phyloP scores from a whole-genome alignment of 2,888 invertebrate genomes.

The Candidula unifasciata region DNA sequence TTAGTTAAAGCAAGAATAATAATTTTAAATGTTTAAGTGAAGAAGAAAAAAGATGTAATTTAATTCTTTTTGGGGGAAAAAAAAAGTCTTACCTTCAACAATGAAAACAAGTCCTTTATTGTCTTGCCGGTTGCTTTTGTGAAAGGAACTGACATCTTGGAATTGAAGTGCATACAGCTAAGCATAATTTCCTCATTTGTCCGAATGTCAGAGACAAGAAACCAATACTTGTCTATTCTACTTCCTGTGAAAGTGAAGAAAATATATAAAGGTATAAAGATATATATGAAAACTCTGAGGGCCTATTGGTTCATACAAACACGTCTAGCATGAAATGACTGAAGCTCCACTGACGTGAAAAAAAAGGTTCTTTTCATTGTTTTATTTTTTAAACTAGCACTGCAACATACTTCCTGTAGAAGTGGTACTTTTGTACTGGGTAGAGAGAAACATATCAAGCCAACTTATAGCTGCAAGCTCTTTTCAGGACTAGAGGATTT shows the following conservation, averaged over 20 bases:
- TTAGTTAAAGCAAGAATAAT: too few species aligned
- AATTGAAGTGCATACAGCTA: constrained; percentile 82
- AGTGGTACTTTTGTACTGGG: too few species aligned
- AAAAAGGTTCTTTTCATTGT: too few species aligned
- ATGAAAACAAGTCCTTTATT: constrained; percentile 88
- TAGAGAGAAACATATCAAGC: too few species aligned
- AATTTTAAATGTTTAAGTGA: too few species aligned
- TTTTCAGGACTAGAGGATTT: too few species aligned
- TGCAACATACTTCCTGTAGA: too few species aligned
- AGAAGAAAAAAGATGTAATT: not conserved
- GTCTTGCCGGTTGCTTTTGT: constrained; percentile 83
- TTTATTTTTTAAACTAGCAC: too few species aligned
- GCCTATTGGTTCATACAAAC: not conserved
- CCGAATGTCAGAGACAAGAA: constrained; percentile 89
- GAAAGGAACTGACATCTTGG: constrained; percentile 83
- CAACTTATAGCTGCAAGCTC: too few species aligned
- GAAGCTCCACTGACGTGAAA: not conserved
- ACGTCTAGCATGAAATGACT: not conserved
- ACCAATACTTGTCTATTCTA: constrained; percentile 92
- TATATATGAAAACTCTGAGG: too few species aligned
- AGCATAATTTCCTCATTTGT: constrained; percentile 88
- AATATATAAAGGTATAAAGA: too few species aligned
- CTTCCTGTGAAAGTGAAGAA: constrained; percentile 81
- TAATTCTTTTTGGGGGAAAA: too few species aligned
- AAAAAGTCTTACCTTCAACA: constrained; percentile 59